phyloP scores from a whole-genome alignment of 2,113 vertebrate species.

The Tenebrosternarchus preto region DNA sequence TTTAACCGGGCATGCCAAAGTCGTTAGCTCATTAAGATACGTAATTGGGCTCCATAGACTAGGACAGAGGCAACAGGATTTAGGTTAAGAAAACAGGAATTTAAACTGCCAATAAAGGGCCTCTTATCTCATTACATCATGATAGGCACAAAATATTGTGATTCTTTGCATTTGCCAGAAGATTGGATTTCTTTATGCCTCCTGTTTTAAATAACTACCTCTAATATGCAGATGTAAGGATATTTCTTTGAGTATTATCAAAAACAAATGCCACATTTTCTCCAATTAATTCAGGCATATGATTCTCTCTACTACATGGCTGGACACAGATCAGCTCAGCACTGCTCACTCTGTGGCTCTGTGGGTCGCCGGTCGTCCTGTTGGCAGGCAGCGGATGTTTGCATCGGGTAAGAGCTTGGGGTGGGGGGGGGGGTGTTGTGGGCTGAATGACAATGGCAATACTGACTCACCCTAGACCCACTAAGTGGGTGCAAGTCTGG shows the following conservation, averaged over 20 bases:
- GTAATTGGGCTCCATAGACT: constrained; percentile 74
- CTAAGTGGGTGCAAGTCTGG: constrained; percentile 75
- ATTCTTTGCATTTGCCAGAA: not conserved
- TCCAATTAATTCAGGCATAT: not conserved
- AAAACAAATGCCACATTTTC: not conserved
- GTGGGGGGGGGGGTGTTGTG: constrained; percentile 32
- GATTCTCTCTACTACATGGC: not conserved
- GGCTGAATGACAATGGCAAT: constrained; percentile 53
- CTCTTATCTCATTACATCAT: constrained; percentile 4
- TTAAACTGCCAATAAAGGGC: constrained; percentile 33
- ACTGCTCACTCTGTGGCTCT: constrained; percentile 20
- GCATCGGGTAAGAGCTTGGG: constrained; percentile 6
- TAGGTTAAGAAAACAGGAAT: constrained; percentile 49
- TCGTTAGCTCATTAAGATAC: constrained; percentile 80
- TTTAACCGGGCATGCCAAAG: constrained; percentile 74
- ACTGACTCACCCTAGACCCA: constrained; percentile 64
- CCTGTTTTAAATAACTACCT: not conserved
- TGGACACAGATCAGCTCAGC: constrained; percentile 18
- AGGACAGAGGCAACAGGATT: constrained; percentile 58
- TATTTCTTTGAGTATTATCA: too few relatives aligned
- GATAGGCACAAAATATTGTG: constrained; percentile 1
- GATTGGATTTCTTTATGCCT: not conserved
- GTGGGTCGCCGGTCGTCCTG: constrained; percentile 18
- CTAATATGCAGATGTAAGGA: not conserved
- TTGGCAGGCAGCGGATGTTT: constrained; percentile 30